Conservation (phyloP, 2,113 vertebrate species). For the Tragulus kanchil region DNA sequence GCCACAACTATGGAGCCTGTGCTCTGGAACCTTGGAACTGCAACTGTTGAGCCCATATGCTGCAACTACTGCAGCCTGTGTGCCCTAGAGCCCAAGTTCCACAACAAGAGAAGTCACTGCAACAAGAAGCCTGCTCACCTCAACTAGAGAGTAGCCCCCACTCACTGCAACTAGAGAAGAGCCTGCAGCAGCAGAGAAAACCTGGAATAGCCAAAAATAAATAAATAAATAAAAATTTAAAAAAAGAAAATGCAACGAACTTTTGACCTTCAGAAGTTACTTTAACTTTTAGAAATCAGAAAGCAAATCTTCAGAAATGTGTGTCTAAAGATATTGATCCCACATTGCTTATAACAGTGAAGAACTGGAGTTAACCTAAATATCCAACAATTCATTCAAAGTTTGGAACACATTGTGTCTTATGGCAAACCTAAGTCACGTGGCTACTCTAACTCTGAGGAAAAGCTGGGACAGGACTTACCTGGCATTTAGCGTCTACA, state of each 20-base stretch:
- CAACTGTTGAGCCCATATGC: too few species aligned
- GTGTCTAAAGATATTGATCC: not conserved
- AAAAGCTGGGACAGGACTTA: not conserved
- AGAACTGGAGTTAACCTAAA: not conserved
- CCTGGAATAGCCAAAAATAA: too few species aligned
- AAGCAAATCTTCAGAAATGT: conserved; percentile 35
- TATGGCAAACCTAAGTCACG: not conserved
- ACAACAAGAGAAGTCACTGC: too few species aligned
- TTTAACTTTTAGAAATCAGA: conserved; percentile 53
- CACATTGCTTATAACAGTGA: not conserved
- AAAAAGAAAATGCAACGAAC: conserved; percentile 1
- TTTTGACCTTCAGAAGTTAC: conserved; percentile 47
- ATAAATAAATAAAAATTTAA: too few species aligned
- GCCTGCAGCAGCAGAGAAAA: too few species aligned
- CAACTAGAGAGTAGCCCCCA: too few species aligned
- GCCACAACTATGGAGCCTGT: too few species aligned
- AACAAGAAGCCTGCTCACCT: too few species aligned
- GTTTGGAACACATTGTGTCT: not conserved
- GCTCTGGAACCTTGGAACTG: too few species aligned
- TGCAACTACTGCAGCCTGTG: too few species aligned
- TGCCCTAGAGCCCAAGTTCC: too few species aligned
- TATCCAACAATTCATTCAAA: not conserved
- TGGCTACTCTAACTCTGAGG: not conserved
- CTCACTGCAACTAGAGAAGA: too few species aligned
- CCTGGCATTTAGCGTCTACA: not conserved